phyloP scores from a whole-genome alignment of 2,113 vertebrate genomes.

The Bos taurus region DNA sequence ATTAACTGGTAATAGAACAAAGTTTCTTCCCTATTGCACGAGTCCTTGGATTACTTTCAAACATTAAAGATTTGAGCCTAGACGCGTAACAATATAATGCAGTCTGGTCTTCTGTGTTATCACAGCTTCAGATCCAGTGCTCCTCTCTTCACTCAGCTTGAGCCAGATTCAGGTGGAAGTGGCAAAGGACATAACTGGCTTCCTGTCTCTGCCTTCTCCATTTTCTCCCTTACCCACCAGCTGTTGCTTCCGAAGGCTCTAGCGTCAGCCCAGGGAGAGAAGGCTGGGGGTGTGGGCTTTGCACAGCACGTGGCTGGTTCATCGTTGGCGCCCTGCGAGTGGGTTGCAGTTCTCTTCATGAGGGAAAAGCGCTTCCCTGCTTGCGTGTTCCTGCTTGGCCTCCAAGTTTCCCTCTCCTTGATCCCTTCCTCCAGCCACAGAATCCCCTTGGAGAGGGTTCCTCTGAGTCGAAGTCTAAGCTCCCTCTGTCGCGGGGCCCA shows the following conservation, averaged over 20 bases:
- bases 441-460: neutral
- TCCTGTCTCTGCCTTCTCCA: neutral
- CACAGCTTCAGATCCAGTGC: neutral
- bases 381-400: neutral
- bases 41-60: neutral
- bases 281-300: neutral
- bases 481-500: neutral
- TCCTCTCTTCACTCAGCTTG: neutral
- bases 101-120: neutral
- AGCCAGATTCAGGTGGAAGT: neutral
- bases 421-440: neutral
- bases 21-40: accelerated
- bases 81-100: neutral
- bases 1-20: neutral
- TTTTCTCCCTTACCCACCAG: neutral
- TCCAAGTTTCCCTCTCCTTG: neutral
- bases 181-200: neutral
- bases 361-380: neutral
- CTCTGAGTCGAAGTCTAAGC: neutral
- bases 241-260: neutral
- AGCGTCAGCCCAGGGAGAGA: neutral
- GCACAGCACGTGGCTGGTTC: neutral
- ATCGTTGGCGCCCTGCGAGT: accelerated
- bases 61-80: neutral
- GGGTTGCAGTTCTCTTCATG: neutral